Base-by-base conservation (phyloP, 1,140 invertebrate species). In the Zaprionus davidi region DNA sequence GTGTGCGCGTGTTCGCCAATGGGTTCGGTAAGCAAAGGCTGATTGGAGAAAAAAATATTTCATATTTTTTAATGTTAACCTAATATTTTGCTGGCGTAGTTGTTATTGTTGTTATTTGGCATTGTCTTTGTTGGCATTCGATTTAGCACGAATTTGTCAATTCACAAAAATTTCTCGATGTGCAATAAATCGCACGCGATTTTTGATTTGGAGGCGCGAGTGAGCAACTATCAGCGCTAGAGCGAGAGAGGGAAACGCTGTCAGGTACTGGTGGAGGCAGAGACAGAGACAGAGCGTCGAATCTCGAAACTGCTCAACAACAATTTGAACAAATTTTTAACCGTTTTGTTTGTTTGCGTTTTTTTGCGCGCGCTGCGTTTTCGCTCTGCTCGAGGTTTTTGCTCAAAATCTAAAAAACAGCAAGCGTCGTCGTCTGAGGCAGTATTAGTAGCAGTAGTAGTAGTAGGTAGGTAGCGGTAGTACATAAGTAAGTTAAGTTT, bases 291-390 rank as follows among this genome's bases (percentile, higher is more conserved):
- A n/a, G 26, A 20, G 60, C 24, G 31, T 38, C 38, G 49, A 70
- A 62, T 75, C 65, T 75, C 51, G 34, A 62, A 79, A 63, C 58
- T 66, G 78, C 44, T 77, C 76, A 68, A 76, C 79, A 80, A 75
- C 81, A 78, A 70, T 88, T 87, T 88, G 78, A 87, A 90, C 78
- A 72, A 71, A 51, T 84, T 84, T 84, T 87, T 78, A 81, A 90
- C 78, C 74, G 83, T 80, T 78, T 78, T 59, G 62, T 71, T 76
- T 53, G 53, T 71, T 76, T 53, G 53, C 49, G 44, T 53, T 68
- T 64, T 69, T 63, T 57, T 79, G 26, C 60, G 72, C 46, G 9
- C 62, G 57, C 63, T 76, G 62, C 67, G 57, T 44, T 74, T 74
- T 69, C 65, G 59, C 66, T 75, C 31, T 34, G 68, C 66, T 65